Conservation (phyloP, 1,140 invertebrate genomes). For the Dendroctonus valens region DNA sequence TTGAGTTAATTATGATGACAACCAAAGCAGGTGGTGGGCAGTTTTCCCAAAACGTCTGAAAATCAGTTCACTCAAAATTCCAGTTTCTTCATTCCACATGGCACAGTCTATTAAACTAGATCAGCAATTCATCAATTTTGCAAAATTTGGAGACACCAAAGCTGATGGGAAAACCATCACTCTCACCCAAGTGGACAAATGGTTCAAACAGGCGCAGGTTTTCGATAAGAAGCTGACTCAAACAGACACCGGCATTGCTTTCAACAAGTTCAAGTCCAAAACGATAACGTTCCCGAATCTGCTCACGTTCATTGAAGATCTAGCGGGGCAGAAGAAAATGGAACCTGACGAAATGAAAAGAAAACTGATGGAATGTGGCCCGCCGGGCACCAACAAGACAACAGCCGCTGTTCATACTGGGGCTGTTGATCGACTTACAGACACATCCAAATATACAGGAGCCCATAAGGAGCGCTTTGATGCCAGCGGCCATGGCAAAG, state of each 20-base stretch:
- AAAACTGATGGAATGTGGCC: conserved; percentile 56
- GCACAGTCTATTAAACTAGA: conserved; percentile 29
- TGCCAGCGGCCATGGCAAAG: conserved; percentile 81
- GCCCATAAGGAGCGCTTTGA: conserved; percentile 88
- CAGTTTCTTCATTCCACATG: not conserved
- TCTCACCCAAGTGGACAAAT: conserved; percentile 69
- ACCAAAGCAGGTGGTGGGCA: too few species aligned
- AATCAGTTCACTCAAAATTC: too few species aligned
- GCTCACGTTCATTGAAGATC: conserved; percentile 55
- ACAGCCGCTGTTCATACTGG: conserved; percentile 56
- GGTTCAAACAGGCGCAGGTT: conserved; percentile 74
- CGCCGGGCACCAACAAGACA: conserved; percentile 50
- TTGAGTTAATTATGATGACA: too few species aligned
- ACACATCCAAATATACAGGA: conserved; percentile 86
- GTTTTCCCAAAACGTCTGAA: too few species aligned
- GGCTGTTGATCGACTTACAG: conserved; percentile 83
- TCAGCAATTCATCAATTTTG: conserved; percentile 56
- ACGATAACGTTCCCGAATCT: conserved; percentile 36
- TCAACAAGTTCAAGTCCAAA: conserved; percentile 61
- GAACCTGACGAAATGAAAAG: conserved; percentile 54
- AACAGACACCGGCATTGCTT: conserved; percentile 66
- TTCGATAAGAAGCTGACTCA: conserved; percentile 67
- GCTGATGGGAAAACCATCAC: conserved; percentile 66
- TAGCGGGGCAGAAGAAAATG: conserved; percentile 58
- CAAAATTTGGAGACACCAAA: conserved; percentile 67